Evolutionary conservation across 2,113 vertebrate species (phyloP).

Genomic region (Noturus placidus): DNA sequence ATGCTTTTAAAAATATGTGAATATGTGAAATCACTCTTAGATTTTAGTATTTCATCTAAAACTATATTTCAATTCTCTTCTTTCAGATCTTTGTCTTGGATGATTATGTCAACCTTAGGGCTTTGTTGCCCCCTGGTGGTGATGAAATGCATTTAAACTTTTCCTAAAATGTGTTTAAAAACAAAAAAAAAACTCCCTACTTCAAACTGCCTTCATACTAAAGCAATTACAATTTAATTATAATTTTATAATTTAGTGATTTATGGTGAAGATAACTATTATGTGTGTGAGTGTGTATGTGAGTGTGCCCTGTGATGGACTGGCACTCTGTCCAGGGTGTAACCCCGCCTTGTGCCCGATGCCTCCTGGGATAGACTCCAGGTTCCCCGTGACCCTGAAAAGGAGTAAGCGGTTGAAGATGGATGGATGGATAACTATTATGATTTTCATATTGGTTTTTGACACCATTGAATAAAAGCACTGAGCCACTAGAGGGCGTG

Average conservation of each 20-base stretch:
- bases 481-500: not conserved
- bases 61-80: not conserved
- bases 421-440: not conserved
- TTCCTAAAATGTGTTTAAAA: not conserved
- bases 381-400: no score
- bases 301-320: no score
- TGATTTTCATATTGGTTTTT: not conserved
- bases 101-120: not conserved
- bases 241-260: not conserved
- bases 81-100: not conserved
- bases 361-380: no score
- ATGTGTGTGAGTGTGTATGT: no score
- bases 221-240: no score
- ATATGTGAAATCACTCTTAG: not conserved
- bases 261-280: not conserved
- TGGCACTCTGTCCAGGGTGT: no score
- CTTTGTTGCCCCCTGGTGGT: conserved; percentile 21
- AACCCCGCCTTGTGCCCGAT: no score
- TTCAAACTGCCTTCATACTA: no score
- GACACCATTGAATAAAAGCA: not conserved
- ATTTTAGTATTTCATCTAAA: not conserved
- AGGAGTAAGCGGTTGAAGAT: no score
- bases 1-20: not conserved
- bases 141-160: not conserved
- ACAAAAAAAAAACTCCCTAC: not conserved